Percentiles rank a stretch among this genome's conserved stretches.
These are phyloP conservation scores for Iphiclides podalirius DNA, from an alignment of 2,888 invertebrate genomes.

Conservation along the genomic window DNA sequence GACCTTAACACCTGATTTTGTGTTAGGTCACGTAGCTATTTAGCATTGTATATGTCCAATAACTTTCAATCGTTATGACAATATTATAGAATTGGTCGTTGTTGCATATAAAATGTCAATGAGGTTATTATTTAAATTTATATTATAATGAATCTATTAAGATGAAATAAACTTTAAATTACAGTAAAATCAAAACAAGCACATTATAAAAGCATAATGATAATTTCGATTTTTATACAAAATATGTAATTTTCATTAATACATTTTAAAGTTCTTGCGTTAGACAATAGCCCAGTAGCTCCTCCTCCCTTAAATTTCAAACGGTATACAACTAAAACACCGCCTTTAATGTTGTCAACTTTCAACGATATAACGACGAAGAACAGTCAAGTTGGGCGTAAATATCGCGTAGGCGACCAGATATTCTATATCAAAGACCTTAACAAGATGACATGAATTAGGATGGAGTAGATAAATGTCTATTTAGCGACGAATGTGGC, in stretches of 20 bases:
- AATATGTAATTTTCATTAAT: too few relatives aligned
- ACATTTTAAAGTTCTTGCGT: too few relatives aligned
- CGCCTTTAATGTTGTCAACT: too few relatives aligned
- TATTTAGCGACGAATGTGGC: conserved; percentile 41
- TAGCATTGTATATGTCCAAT: conserved; percentile 14
- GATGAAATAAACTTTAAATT: background rate
- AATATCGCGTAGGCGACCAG: background rate
- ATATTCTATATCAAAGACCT: conserved; percentile 6
- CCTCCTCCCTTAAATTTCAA: too few relatives aligned
- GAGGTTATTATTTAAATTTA: background rate
- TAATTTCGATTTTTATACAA: too few relatives aligned
- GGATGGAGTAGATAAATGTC: conserved; percentile 42
- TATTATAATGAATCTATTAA: background rate
- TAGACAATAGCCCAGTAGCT: too few relatives aligned
- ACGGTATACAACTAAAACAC: too few relatives aligned
- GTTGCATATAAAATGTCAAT: too few relatives aligned
- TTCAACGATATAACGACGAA: background rate
- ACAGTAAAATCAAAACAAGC: too few relatives aligned
- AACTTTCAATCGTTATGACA: conserved; percentile 21
- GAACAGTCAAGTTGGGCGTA: background rate
- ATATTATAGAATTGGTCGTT: conserved; percentile 17
- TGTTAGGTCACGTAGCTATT: background rate
- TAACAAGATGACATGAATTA: conserved; percentile 56
- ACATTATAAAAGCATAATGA: too few relatives aligned
- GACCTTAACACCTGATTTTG: conserved; percentile 9